A percentile compares a stretch with the other conserved stretches of the same genome.
Conservation (phyloP, 2,113 vertebrate genomes). For the Dasyornis broadbenti region DNA sequence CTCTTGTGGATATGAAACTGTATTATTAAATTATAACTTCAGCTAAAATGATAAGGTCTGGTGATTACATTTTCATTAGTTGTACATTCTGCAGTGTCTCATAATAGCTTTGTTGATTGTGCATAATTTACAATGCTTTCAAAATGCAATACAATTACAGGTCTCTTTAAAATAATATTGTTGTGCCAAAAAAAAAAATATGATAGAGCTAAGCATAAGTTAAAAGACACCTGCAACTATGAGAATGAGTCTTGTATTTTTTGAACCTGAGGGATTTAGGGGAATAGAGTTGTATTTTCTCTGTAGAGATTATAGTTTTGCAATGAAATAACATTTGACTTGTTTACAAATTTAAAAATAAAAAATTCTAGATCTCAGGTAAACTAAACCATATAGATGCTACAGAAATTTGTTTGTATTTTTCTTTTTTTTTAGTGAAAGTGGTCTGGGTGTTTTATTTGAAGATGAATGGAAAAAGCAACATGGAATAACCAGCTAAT, state of each 20-base stretch:
- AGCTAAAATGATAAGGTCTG: slow-evolving; percentile 49
- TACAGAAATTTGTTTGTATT: neutral
- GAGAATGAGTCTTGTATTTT: neutral
- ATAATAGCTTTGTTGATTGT: slow-evolving; percentile 49
- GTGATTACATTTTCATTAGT: slow-evolving; percentile 59
- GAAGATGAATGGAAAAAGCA: neutral
- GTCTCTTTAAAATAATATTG: neutral
- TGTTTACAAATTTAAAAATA: neutral
- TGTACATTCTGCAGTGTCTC: slow-evolving; percentile 25
- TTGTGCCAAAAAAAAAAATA: neutral
- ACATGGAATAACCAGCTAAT: neutral
- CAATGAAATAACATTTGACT: neutral
- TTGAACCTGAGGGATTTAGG: neutral
- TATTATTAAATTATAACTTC: slow-evolving; percentile 69
- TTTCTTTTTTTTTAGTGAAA: neutral
- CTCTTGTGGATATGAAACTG: slow-evolving; percentile 6
- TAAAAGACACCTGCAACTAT: neutral
- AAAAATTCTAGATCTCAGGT: neutral
- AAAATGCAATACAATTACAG: neutral
- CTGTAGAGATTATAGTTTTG: neutral
- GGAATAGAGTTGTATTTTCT: neutral
- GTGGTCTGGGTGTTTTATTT: neutral
- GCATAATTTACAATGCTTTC: slow-evolving; percentile 33
- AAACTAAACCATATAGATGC: neutral
- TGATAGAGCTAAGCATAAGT: neutral